A percentile compares a stretch with the other conserved stretches of the same genome.
Evolutionary conservation across 2,888 invertebrate species (phyloP).

Genomic region (Dolichomitus sp.): DNA sequence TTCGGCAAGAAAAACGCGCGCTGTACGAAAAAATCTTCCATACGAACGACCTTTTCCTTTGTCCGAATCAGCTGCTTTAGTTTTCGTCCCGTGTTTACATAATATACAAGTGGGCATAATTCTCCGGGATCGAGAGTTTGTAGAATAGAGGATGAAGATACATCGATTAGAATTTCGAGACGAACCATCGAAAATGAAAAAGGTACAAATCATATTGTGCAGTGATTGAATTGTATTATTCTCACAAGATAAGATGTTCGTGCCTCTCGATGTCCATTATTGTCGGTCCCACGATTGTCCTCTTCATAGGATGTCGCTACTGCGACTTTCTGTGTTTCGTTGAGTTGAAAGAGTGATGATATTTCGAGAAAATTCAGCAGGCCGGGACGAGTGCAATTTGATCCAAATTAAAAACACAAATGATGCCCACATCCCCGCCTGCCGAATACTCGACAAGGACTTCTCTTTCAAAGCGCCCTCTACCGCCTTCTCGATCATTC

Average conservation of each 20-base stretch:
- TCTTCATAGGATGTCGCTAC: neutral
- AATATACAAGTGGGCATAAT: neutral
- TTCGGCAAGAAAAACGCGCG: neutral
- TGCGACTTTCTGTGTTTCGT: neutral
- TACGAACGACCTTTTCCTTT: neutral
- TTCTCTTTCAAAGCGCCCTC: neutral
- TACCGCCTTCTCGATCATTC: neutral
- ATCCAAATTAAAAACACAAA: constrained; percentile 79
- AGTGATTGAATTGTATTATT: constrained; percentile 23
- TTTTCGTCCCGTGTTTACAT: neutral
- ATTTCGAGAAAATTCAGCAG: constrained; percentile 82
- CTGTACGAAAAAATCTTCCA: neutral
- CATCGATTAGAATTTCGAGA: neutral
- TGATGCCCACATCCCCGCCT: constrained; percentile 85
- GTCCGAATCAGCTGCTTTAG: constrained; percentile 8
- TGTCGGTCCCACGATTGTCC: neutral
- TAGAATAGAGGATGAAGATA: neutral
- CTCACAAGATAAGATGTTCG: neutral
- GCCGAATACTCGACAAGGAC: constrained; percentile 75
- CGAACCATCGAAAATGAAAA: neutral
- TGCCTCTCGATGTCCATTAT: neutral
- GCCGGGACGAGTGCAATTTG: constrained; percentile 87
- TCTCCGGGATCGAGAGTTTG: neutral
- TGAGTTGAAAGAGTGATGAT: constrained; percentile 45
- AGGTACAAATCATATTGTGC: neutral